These are phyloP conservation scores for Varecia variegata DNA, from an alignment of 2,797 vertebrate species.

Conservation along the genomic window DNA sequence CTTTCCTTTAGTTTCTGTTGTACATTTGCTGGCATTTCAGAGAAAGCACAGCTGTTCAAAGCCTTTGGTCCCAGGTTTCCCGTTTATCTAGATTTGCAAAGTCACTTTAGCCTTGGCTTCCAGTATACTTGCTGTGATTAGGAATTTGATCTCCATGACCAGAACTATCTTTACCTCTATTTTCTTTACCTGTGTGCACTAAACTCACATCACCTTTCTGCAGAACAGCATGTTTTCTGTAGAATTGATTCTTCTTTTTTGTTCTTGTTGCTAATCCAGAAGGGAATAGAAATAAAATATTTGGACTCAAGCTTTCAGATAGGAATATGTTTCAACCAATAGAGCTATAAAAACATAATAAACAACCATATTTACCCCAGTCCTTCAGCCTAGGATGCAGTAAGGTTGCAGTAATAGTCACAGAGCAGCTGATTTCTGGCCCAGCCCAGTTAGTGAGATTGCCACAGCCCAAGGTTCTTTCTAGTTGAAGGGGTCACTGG, in stretches of 20 bases:
- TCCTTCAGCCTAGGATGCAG: not conserved
- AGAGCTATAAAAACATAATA: constrained; percentile 4
- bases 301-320: not conserved
- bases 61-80: not conserved
- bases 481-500: not conserved
- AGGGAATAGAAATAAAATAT: constrained; percentile 30
- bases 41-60: not conserved
- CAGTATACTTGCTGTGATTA: not conserved
- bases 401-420: not conserved
- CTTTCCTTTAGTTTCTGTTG: constrained; percentile 24
- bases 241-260: not conserved
- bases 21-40: not conserved
- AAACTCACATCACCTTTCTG: not conserved
- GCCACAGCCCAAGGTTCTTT: not conserved
- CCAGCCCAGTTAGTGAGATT: not conserved
- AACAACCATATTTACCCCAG: not conserved
- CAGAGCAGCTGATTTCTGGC: not conserved
- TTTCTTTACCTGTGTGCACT: not conserved
- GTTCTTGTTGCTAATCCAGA: not conserved
- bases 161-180: not conserved
- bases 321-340: not conserved
- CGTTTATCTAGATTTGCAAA: not conserved
- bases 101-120: not conserved
- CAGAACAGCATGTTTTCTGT: not conserved
- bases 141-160: not conserved